A percentile compares a stretch with the other conserved stretches of the same genome.
Conservation (phyloP, 2,888 invertebrate genomes). For the Nymphalis urticae region DNA sequence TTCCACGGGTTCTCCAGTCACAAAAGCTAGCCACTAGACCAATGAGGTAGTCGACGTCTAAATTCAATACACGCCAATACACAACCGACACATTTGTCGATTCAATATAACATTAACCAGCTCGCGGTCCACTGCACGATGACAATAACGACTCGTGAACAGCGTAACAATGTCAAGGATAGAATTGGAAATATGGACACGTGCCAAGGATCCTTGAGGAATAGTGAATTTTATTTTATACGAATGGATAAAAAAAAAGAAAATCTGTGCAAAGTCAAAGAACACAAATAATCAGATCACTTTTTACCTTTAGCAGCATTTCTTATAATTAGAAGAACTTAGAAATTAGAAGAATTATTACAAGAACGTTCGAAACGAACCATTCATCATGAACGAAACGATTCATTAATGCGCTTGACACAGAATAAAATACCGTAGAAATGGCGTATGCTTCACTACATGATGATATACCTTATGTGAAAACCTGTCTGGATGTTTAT, state of each 20-base stretch:
- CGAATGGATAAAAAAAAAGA: no score
- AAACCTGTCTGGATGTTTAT: not conserved
- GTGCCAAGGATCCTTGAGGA: conserved; percentile 5
- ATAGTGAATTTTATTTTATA: not conserved
- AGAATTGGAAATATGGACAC: not conserved
- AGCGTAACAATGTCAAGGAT: not conserved
- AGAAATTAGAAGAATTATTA: not conserved
- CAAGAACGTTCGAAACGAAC: not conserved
- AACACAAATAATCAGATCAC: no score
- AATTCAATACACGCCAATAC: no score
- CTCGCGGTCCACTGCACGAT: not conserved
- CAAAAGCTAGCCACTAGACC: no score
- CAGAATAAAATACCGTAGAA: not conserved
- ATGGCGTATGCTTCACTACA: not conserved
- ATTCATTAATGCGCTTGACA: conserved; percentile 4
- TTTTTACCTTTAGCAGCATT: no score
- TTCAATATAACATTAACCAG: no score
- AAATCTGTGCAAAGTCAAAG: no score
- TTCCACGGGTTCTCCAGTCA: no score
- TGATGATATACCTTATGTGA: no score
- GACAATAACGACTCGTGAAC: not conserved
- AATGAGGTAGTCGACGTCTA: no score
- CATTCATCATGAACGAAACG: conserved; percentile 11
- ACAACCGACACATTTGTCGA: no score
- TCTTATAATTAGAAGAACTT: no score